Evolutionary conservation across 2,797 vertebrate species (phyloP), one percentile per base, ranked within the genome.

Genomic region (Glossophaga mutica): DNA sequence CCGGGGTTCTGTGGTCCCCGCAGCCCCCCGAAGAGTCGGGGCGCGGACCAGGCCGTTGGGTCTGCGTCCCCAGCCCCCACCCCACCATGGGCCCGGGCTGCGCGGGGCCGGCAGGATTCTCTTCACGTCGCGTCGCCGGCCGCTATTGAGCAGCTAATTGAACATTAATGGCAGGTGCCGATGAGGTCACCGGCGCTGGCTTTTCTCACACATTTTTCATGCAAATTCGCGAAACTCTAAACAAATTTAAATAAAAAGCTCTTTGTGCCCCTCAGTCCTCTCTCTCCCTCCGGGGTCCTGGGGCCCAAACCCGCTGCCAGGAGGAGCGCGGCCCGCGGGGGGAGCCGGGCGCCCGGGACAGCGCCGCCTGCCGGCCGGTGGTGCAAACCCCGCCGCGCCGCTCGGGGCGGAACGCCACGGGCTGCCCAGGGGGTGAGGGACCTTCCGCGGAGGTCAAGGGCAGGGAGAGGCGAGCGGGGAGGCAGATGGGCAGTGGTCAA

Each of bases 141-240:
- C 86, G 98, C 98, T 98, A 98, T 99, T 99, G 98, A 99, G 98
- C 97, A 95, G 97, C 98, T 99, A 99, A 99, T 99, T 99, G 99
- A 99, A 99, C 98, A 98, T 98, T 99, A 99, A 99, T 99, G 98
- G 98, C 99, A 99, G 99, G 98, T 99, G 98, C 98, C 98, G 98
- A 98, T 98, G 98, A 98, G 99, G 99, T 99, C 99, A 99, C 98
- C 96, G 98, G 98, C 98, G 98, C 98, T 97, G 98, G 98, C 98
- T 98, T 98, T 99, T 99, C 98, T 99, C 98, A 98, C 98, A 98
- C 99, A 98, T 99, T 99, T 99, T 98, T 98, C 98, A 99, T 99
- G 98, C 98, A 99, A 99, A 99, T 99, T 98, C 98, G 97, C 96
- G 98, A 98, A 98, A 98, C 98, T 98, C 98, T 98, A 99, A 99